Evolutionary conservation across 1,140 invertebrate genomes (phyloP), one percentile per base, ranked within the genome.

Genomic region (Adelges cooleyi): DNA sequence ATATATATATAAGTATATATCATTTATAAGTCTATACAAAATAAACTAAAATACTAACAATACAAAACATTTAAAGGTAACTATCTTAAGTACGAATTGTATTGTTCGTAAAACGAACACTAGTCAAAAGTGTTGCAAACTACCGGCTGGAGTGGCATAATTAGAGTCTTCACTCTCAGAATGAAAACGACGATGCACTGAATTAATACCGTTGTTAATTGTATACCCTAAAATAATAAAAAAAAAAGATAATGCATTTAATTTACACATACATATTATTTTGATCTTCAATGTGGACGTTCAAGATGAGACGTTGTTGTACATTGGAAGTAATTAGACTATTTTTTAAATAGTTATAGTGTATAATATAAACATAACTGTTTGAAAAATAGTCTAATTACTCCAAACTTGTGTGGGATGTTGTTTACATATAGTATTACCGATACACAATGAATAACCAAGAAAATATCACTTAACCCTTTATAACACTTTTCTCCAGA

Each of bases 141-240:
- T 59, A 27, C 54, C 54, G n/a, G 54, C 54, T 25, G 54, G 54
- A 59, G 54, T 59, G 5, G 54, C 54, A 29, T 59, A 59, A 59
- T 42, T 59, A 5, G 54, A 59, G 18, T 59, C 54, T 59, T 59
- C 54, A 29, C 54, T 59, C 15, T 59, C 54, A 13, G 54, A 59
- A 59, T 59, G 23, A 46, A 59, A 46, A 20, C 54, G 54, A 59
- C 40, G 25, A 2, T 59, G 54, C 18, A 59, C 25, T 1, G 23
- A 59, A 27, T 46, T 46, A 2, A 59, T 10, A 3, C 54, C 54
- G 1, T 46, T 59, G 15, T 23, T 44, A 10, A 13, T 11, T 17
- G 40, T 23, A 27, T 15, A 54, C 18, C 40, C 42, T 46, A 46
- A 17, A 25, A 20, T 9, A n/a, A 56, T 6, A 10, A 6, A 22